These are phyloP conservation scores for Seriola quinqueradiata DNA, from an alignment of 2,113 vertebrate genomes.

Conservation along the genomic window DNA sequence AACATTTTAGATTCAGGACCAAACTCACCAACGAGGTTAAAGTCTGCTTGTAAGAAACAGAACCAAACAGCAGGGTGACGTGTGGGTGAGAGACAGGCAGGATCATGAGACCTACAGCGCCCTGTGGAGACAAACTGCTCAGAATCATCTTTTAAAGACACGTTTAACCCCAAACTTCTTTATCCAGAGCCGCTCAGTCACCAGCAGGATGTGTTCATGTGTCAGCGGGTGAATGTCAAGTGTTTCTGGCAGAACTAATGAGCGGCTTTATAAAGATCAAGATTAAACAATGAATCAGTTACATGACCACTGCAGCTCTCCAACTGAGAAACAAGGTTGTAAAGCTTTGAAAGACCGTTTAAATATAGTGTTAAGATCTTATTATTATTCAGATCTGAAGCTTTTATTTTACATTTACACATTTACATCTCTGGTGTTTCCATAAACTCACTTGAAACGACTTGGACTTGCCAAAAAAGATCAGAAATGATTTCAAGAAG, in stretches of 20 bases:
- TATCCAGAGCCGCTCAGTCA: neutral
- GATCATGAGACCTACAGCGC: conserved; percentile 39
- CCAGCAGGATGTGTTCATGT: neutral
- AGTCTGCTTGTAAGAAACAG: conserved; percentile 13
- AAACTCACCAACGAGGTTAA: neutral
- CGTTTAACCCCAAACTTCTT: conserved; percentile 17
- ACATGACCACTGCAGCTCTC: neutral
- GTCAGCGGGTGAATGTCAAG: neutral
- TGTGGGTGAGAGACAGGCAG: neutral
- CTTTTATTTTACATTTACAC: neutral
- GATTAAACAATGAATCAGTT: conserved; percentile 1
- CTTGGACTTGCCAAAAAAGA: neutral
- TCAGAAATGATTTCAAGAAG: neutral
- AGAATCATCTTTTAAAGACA: conserved; percentile 36
- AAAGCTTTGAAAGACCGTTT: neutral
- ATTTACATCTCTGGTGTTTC: neutral
- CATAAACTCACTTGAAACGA: neutral
- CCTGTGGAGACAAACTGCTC: conserved; percentile 11
- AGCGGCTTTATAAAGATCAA: neutral
- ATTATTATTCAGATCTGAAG: neutral
- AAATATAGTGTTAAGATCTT: no score
- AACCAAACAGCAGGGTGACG: neutral
- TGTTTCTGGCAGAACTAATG: neutral
- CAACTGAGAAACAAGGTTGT: neutral
- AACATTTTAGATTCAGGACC: neutral